phyloP scores from a whole-genome alignment of 1,140 invertebrate species.

The Ceratosolen fusciceps region DNA sequence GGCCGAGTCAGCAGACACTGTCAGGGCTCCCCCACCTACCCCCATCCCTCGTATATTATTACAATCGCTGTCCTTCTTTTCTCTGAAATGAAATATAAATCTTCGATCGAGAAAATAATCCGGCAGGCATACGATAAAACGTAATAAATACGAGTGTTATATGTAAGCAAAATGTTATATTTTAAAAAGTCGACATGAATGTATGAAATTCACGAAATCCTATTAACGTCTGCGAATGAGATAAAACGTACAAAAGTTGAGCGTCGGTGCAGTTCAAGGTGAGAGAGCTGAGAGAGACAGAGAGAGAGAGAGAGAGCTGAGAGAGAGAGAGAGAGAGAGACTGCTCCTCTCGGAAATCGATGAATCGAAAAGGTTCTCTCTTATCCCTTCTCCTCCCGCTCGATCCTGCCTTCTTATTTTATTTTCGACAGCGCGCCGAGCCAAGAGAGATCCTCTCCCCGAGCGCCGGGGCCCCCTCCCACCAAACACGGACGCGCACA shows the following conservation, averaged over 20 bases:
- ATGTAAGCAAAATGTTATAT: slow-evolving; percentile 23
- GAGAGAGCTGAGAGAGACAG: too few species aligned
- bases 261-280: slow-evolving; percentile 28
- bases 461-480: slow-evolving; percentile 30
- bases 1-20: too few species aligned
- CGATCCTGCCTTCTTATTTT: slow-evolving; percentile 21
- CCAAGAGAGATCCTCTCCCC: slow-evolving; percentile 3
- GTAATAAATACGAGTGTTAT: slow-evolving; percentile 44
- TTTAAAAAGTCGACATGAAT: slow-evolving; percentile 33
- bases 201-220: slow-evolving; percentile 44
- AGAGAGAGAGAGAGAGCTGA: too few species aligned
- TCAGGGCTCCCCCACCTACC: too few species aligned
- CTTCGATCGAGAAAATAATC: slow-evolving; percentile 41
- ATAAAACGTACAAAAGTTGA: slow-evolving; percentile 15
- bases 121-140: slow-evolving; percentile 4
- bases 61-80: slow-evolving; percentile 5
- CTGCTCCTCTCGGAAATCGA: slow-evolving; percentile 38
- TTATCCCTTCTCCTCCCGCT: slow-evolving; percentile 18
- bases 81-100: slow-evolving; percentile 29
- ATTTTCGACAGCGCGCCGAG: slow-evolving; percentile 19
- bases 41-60: slow-evolving; percentile 40
- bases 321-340: too few species aligned
- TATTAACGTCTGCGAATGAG: slow-evolving; percentile 40
- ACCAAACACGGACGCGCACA: slow-evolving; percentile 15
- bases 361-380: slow-evolving; percentile 38